Conservation (phyloP, 2,888 invertebrate genomes). For the Seladonia tumulorum region DNA sequence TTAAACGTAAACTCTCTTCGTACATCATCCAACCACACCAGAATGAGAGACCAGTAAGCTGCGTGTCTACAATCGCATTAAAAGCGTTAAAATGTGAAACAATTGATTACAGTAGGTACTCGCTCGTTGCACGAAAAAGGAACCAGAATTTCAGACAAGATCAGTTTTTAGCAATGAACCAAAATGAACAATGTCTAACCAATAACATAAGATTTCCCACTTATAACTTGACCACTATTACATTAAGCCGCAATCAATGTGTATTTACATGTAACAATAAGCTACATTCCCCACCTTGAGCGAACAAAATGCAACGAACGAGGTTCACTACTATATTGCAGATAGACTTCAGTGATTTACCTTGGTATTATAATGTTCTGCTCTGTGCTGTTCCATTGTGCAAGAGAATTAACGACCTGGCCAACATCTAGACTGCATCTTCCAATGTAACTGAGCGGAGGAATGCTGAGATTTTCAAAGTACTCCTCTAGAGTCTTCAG, state of each 20-base stretch:
- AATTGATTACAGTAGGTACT: neutral
- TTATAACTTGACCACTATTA: neutral
- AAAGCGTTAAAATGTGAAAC: neutral
- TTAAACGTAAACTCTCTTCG: slow-evolving; percentile 86
- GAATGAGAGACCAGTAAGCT: slow-evolving; percentile 85
- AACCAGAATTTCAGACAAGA: neutral
- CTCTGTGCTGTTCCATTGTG: slow-evolving; percentile 86
- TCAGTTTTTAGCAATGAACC: neutral
- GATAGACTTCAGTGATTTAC: slow-evolving; percentile 57
- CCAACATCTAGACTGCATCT: slow-evolving; percentile 85
- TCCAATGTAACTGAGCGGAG: slow-evolving; percentile 86
- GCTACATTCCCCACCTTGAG: neutral
- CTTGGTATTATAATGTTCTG: slow-evolving; percentile 86
- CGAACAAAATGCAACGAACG: neutral
- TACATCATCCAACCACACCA: slow-evolving; percentile 86
- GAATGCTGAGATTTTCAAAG: slow-evolving; percentile 86
- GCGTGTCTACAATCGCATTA: slow-evolving; percentile 81
- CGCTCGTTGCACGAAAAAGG: neutral
- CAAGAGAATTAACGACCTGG: slow-evolving; percentile 85
- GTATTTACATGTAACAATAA: neutral
- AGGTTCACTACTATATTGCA: neutral
- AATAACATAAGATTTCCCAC: neutral
- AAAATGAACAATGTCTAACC: neutral
- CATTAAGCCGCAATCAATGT: neutral
- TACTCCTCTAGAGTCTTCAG: slow-evolving; percentile 85